Evolutionary conservation across 2,888 invertebrate genomes (phyloP).

Genomic region (Acronicta leporina): DNA sequence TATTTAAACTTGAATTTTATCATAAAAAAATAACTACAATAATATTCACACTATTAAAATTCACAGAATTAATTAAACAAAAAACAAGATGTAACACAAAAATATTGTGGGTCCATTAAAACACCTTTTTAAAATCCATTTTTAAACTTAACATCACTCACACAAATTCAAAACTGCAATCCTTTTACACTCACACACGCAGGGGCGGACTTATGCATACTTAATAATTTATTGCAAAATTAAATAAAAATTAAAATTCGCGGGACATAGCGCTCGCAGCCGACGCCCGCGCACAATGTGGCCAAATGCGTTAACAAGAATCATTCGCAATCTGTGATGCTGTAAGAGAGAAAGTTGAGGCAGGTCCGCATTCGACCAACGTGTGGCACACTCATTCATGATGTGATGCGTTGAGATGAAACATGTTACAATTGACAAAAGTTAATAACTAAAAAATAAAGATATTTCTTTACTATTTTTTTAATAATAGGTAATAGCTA

Average conservation of each 20-base stretch:
- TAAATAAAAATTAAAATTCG: conserved; percentile 49
- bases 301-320: conserved; percentile 73
- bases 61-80: not conserved
- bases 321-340: conserved; percentile 77
- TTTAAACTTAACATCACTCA: conserved; percentile 30
- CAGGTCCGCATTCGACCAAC: conserved; percentile 67
- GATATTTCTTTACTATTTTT: too few species aligned
- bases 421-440: not conserved
- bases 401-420: conserved; percentile 16
- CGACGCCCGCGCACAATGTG: conserved; percentile 68
- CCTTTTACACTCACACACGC: conserved; percentile 58
- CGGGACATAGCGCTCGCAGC: conserved; percentile 61
- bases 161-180: conserved; percentile 53
- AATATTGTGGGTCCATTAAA: conserved; percentile 7
- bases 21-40: too few species aligned
- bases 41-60: too few species aligned
- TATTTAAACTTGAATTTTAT: too few species aligned
- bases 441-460: not conserved
- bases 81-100: conserved; percentile 12
- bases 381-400: conserved; percentile 50
- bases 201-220: conserved; percentile 63
- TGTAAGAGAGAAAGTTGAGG: conserved; percentile 85
- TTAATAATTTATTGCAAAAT: conserved; percentile 15
- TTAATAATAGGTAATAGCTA: too few species aligned
- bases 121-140: conserved; percentile 21